A percentile compares a stretch with the other conserved stretches of the same genome.
These are phyloP conservation scores for Laterallus jamaicensis DNA, from an alignment of 2,113 vertebrate species.

Conservation along the genomic window DNA sequence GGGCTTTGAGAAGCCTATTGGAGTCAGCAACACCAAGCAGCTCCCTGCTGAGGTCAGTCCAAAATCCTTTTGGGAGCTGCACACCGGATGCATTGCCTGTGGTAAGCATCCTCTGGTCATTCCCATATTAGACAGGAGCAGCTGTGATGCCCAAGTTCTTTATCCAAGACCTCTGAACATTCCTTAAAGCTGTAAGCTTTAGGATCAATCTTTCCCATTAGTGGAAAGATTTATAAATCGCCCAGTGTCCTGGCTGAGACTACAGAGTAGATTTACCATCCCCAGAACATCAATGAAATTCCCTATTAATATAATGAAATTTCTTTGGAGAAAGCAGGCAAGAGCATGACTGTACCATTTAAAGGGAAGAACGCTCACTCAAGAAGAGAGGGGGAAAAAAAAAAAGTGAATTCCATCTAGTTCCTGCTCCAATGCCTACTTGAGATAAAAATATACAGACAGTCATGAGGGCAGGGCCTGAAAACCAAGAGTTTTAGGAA, in stretches of 20 bases:
- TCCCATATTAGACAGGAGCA: background rate
- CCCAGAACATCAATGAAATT: background rate
- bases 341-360: background rate
- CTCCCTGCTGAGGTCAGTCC: background rate
- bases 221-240: background rate
- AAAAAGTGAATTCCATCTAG: background rate
- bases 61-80: background rate
- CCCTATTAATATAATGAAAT: background rate
- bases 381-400: background rate
- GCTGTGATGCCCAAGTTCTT: background rate
- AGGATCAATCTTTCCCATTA: background rate
- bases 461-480: constrained; percentile 43
- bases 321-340: background rate
- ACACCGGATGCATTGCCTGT: background rate
- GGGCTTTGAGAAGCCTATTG: background rate
- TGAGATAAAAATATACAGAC: constrained; percentile 27
- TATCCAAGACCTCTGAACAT: background rate
- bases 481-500: constrained; percentile 57
- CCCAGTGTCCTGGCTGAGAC: background rate
- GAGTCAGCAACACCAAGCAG: background rate
- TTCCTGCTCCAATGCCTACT: background rate
- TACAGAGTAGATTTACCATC: background rate
- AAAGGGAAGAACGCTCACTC: background rate
- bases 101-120: background rate
- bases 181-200: background rate